phyloP scores from a whole-genome alignment of 1,140 invertebrate genomes.

The Leguminivora glycinivorella region DNA sequence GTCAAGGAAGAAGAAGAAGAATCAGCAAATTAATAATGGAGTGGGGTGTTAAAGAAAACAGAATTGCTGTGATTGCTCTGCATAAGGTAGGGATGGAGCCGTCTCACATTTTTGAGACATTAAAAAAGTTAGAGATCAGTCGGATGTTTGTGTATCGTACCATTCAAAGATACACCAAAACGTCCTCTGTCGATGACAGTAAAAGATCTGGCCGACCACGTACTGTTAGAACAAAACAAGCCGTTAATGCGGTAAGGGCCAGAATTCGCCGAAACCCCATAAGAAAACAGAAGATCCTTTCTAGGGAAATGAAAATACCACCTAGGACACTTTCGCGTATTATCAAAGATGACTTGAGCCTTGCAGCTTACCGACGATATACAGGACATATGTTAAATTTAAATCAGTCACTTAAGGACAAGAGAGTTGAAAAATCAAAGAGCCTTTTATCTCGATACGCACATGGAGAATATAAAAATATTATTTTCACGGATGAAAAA shows the following conservation, averaged over 20 bases:
- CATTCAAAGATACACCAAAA: constrained; percentile 21
- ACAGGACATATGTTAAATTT: not conserved
- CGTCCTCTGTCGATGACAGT: constrained; percentile 24
- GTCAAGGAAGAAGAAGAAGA: too few relatives aligned
- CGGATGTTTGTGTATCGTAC: constrained; percentile 23
- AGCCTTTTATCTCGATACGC: not conserved
- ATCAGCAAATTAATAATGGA: constrained; percentile 21
- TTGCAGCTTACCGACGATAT: not conserved
- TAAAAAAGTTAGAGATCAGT: constrained; percentile 23
- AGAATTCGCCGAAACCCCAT: not conserved
- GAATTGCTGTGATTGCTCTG: constrained; percentile 19
- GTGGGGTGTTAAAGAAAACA: constrained; percentile 28
- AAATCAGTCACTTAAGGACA: not conserved
- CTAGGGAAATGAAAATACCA: not conserved
- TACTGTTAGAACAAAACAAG: constrained; percentile 8
- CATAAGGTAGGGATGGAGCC: not conserved
- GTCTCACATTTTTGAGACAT: not conserved
- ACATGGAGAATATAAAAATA: too few relatives aligned
- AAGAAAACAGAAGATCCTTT: constrained; percentile 5
- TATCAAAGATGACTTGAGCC: not conserved
- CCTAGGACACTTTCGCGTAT: not conserved
- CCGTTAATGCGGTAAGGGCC: not conserved
- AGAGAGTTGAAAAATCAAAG: not conserved
- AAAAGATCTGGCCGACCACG: constrained; percentile 1
- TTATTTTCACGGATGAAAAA: too few relatives aligned